A percentile compares a stretch with the other conserved stretches of the same genome.
Evolutionary conservation across 2,113 vertebrate genomes (phyloP).

Genomic region (Tragelaphus scriptus): DNA sequence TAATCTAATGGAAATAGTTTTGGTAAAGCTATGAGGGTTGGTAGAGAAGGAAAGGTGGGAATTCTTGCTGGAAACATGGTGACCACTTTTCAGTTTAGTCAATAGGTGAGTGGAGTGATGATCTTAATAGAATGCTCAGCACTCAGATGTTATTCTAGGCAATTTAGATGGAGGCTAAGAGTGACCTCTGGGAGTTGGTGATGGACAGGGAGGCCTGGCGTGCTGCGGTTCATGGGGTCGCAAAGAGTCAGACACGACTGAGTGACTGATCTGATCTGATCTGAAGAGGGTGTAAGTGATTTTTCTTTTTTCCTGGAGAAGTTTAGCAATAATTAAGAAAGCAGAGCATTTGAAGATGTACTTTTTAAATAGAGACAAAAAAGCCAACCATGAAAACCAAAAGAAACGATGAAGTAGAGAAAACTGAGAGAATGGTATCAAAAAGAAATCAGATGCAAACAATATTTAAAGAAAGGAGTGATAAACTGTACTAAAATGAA

Average conservation of each 20-base stretch:
- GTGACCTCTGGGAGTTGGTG: too few species aligned
- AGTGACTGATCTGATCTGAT: too few species aligned
- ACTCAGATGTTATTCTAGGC: not conserved
- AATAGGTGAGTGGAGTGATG: too few species aligned
- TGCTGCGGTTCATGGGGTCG: too few species aligned
- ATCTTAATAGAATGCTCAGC: not conserved
- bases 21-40: not conserved
- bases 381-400: not conserved
- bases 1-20: not conserved
- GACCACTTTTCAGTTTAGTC: not conserved
- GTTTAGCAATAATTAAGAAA: not conserved
- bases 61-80: not conserved
- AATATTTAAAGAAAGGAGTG: not conserved
- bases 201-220: too few species aligned
- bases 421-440: not conserved
- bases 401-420: not conserved
- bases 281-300: not conserved
- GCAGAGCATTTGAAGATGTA: not conserved
- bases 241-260: too few species aligned
- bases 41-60: not conserved
- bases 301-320: not conserved
- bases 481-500: not conserved
- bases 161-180: not conserved
- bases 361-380: not conserved
- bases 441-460: not conserved